Base-by-base conservation (phyloP, 2,888 invertebrate genomes). In the Epirrhoe tristata region DNA sequence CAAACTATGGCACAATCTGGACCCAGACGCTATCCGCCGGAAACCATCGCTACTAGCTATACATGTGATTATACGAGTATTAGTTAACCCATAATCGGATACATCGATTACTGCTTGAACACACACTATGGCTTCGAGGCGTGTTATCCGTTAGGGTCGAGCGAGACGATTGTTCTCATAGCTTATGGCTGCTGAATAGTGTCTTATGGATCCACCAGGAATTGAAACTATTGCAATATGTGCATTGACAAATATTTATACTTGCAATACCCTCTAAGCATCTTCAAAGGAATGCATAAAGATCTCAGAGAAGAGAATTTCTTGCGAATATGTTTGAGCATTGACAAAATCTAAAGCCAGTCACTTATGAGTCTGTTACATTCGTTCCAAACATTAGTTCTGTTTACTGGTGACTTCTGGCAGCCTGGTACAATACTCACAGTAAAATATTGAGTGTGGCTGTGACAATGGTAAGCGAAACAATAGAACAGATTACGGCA, bases 1-100 rank as follows among this genome's bases (percentile, higher is more conserved):
- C 4, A 32, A 46, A 65, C 64, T 64, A 62, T 46, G 32, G 58
- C n/a, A 54, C 58, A 61, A 51, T 63, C 63, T 67, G 51, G 54
- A 68, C 57, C 78, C 75, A 85, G 85, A 83, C 82, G 78, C 76
- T 87, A 85, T 88, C 88, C 89, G 88, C 77, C 87, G 91, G 90
- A 90, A 83, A 85, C 81, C 72, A 78, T 77, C 73, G 76, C 78
- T 78, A 81, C 81, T 78, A 80, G 81, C 56, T 63, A 61, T 64
- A 58, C 57, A 43, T 50, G 31, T 51, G 24, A 32, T 43, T 54
- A 61, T n/a, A n/a, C n/a, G n/a, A n/a, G n/a, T n/a, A 43, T 10
- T 43, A 34, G 50, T 62, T 66, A 68, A 62, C 76, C 68, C 67
- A 75, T 76, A 72, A 78, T 78, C 61, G 67, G 66, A 75, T 73